A percentile compares a stretch with the other conserved stretches of the same genome.
These are phyloP conservation scores for Potamarius usumacintae DNA, from an alignment of 2,113 vertebrate species.

Conservation along the genomic window DNA sequence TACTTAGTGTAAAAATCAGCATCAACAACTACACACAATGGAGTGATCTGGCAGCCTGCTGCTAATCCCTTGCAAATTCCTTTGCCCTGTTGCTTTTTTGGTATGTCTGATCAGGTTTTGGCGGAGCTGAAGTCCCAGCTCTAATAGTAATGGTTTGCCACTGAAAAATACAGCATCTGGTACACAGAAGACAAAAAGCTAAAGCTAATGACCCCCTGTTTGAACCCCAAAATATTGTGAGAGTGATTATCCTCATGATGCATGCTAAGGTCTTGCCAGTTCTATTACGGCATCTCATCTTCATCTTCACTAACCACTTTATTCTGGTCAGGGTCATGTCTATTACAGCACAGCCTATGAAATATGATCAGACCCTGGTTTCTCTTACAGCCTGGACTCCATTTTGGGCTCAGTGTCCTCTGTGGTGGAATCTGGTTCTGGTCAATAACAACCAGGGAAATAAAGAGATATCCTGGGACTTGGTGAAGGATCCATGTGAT, in stretches of 20 bases:
- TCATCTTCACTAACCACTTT: constrained; percentile 2
- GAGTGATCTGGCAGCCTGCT: too few species aligned
- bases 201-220: background rate
- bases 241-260: constrained; percentile 58
- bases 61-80: too few species aligned
- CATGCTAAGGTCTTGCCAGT: constrained; percentile 48
- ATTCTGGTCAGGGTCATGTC: constrained; percentile 39
- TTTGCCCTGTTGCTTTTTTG: too few species aligned
- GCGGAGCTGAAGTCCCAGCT: too few species aligned
- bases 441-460: constrained; percentile 44
- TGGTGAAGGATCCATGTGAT: constrained; percentile 35
- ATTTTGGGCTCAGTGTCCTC: constrained; percentile 56
- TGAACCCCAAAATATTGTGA: constrained; percentile 13
- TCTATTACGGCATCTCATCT: background rate
- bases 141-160: too few species aligned
- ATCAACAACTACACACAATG: too few species aligned
- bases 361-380: constrained; percentile 60
- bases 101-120: too few species aligned
- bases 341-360: constrained; percentile 70
- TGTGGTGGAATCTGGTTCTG: constrained; percentile 41
- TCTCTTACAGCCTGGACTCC: constrained; percentile 46
- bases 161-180: too few species aligned
- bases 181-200: background rate
- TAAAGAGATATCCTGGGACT: constrained; percentile 53
- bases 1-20: too few species aligned